Base-by-base conservation (phyloP, 2,797 vertebrate genomes). In the Gymnothorax reevesii region DNA sequence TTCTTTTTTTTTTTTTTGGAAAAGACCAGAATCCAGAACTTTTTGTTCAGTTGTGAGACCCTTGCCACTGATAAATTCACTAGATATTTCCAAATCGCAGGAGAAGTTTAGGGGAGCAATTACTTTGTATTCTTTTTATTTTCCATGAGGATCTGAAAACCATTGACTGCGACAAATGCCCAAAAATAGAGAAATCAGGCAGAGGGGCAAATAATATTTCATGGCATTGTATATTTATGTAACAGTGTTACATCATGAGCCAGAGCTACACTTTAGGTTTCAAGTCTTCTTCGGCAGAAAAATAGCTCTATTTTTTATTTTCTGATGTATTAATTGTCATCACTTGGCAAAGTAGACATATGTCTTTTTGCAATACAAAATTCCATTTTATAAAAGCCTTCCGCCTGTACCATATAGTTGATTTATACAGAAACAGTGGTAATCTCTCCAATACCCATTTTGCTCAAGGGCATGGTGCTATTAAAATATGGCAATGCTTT, bases 381-480 rank as follows among this genome's bases (percentile, higher is more conserved):
- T 90, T 88, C 88, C 64, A 88, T 91, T 92, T 90, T 6, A 66
- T 87, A 94, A 93, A 93, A 90, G 92, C 84, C 82, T 93, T 94
- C 92, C 91, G 90, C 89, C 94, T 92, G 88, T 90, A 92, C 89
- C 90, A 83, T 93, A 92, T 91, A 92, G 92, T 89, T 95, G 94
- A 95, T 95, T 95, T 95, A 95, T 95, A 92, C 90, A 89, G 83
- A 90, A 93, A 91, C 86, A 89, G 92, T 92, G 92, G 89, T 54
- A 83, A 92, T 90, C 92, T 94, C 94, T 93, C 92, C 82, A 82
- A 94, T 89, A 93, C 94, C 93, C 93, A 90, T 93, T 90, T 90
- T 90, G 88, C 91, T 92, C 90, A 93, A 93, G 93, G 91, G 92
- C 92, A 94, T 91, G 82, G 93, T 93, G 92, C 94, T 93, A 87